Evolutionary conservation across 2,797 vertebrate genomes (phyloP).

Genomic region (Peromyscus melanophrys): DNA sequence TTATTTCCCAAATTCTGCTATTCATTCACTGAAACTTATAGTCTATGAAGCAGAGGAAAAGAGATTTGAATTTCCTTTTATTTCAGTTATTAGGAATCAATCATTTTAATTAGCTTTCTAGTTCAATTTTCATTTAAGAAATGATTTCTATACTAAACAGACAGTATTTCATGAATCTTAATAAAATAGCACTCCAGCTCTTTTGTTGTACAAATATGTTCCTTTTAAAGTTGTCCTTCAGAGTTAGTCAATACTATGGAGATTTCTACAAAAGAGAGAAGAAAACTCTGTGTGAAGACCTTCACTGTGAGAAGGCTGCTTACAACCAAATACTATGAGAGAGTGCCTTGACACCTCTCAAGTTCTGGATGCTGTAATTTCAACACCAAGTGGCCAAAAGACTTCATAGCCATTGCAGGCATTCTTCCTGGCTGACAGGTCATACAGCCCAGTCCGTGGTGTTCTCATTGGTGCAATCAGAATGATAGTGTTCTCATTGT

Average conservation of each 20-base stretch:
- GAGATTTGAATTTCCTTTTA: not conserved
- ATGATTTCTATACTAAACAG: not conserved
- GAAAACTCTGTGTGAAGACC: not conserved
- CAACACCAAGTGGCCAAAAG: not conserved
- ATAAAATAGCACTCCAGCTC: not conserved
- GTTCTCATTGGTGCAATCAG: not conserved
- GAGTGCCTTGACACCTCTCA: not conserved
- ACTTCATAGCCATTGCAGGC: not conserved
- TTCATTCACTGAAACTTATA: not conserved
- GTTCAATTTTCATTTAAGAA: conserved; percentile 26
- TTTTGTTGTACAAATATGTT: not conserved
- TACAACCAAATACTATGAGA: not conserved
- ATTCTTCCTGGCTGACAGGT: not conserved
- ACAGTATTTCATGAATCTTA: not conserved
- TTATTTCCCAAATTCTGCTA: not conserved
- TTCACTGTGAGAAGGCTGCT: not conserved
- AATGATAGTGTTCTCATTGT: no score
- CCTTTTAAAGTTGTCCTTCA: not conserved
- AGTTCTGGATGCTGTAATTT: not conserved
- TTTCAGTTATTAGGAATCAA: conserved; percentile 41
- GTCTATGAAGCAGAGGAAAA: not conserved
- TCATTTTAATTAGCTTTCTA: conserved; percentile 43
- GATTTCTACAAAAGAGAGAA: not conserved
- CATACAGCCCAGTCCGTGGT: not conserved
- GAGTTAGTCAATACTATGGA: not conserved